A percentile compares a stretch with the other conserved stretches of the same genome.
phyloP scores from a whole-genome alignment of 1,140 invertebrate species.

The Reticulitermes speratus region DNA sequence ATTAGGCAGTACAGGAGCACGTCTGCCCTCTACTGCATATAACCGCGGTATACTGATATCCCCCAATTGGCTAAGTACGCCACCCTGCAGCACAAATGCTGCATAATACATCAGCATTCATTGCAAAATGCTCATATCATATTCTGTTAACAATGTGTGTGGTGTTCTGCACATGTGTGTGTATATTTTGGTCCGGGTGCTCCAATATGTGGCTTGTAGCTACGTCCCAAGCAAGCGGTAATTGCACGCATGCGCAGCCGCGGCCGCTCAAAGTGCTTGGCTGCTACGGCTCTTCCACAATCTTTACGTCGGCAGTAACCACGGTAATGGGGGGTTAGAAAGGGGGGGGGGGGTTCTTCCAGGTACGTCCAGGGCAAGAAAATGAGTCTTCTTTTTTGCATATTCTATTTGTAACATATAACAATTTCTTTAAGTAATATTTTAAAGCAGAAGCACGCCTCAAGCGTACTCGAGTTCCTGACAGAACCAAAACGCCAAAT shows the following conservation, averaged over 20 bases:
- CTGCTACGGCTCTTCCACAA: neutral
- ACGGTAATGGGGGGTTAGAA: neutral
- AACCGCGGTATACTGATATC: neutral
- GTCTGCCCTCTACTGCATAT: neutral
- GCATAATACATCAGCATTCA: constrained; percentile 2
- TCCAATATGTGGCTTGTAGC: constrained; percentile 4
- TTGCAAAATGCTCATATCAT: constrained; percentile 16
- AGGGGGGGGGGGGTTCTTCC: too few species aligned
- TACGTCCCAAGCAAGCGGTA: constrained; percentile 8
- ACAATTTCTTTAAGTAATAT: too few species aligned
- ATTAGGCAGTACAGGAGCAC: neutral
- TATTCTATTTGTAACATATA: too few species aligned
- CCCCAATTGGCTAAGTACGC: constrained; percentile 3
- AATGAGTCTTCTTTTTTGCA: too few species aligned
- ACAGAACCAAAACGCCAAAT: too few species aligned
- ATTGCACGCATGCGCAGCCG: neutral
- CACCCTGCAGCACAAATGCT: constrained; percentile 8
- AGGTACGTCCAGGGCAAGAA: too few species aligned
- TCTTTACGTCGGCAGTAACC: neutral
- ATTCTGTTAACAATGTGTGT: constrained; percentile 15
- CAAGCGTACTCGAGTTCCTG: too few species aligned
- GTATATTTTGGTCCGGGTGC: neutral
- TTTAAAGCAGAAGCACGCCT: too few species aligned
- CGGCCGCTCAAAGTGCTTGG: neutral
- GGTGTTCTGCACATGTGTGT: neutral